A percentile compares a stretch with the other conserved stretches of the same genome.
phyloP scores from a whole-genome alignment of 2,888 invertebrate species.

The Drosophila barbarae region DNA sequence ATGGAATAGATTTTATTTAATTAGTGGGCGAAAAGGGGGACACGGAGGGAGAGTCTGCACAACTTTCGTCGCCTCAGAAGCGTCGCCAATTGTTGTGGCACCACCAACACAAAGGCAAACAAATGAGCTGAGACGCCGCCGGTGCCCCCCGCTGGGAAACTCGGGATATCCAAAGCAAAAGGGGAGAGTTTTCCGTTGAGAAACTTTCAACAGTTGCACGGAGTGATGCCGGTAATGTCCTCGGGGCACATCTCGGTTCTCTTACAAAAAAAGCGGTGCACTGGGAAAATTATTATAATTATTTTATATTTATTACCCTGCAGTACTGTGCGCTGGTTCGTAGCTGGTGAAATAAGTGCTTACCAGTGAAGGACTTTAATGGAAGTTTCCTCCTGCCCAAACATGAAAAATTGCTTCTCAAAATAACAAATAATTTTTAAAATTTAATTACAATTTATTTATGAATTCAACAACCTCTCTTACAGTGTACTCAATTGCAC shows the following conservation, averaged over 20 bases:
- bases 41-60: constrained; percentile 29
- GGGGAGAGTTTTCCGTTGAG: constrained; percentile 25
- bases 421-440: background rate
- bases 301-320: background rate
- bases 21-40: constrained; percentile 49
- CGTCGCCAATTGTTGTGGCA: constrained; percentile 72
- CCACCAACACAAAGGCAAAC: constrained; percentile 45
- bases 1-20: constrained; percentile 71
- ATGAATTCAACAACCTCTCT: background rate
- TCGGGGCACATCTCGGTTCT: constrained; percentile 34
- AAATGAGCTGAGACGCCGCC: constrained; percentile 29
- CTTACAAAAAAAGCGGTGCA: constrained; percentile 12
- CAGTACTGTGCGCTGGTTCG: too few species aligned
- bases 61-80: constrained; percentile 64
- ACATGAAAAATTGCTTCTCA: background rate
- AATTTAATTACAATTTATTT: background rate
- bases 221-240: constrained; percentile 33
- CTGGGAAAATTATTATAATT: background rate
- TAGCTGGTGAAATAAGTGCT: too few species aligned
- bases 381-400: background rate
- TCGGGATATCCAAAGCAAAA: constrained; percentile 24
- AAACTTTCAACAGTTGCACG: constrained; percentile 39
- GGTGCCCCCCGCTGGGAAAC: constrained; percentile 55
- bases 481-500: constrained; percentile 23
- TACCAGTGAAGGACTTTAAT: background rate